These are phyloP conservation scores for Macrobrachium rosenbergii DNA, from an alignment of 1,140 invertebrate genomes.

Conservation along the genomic window DNA sequence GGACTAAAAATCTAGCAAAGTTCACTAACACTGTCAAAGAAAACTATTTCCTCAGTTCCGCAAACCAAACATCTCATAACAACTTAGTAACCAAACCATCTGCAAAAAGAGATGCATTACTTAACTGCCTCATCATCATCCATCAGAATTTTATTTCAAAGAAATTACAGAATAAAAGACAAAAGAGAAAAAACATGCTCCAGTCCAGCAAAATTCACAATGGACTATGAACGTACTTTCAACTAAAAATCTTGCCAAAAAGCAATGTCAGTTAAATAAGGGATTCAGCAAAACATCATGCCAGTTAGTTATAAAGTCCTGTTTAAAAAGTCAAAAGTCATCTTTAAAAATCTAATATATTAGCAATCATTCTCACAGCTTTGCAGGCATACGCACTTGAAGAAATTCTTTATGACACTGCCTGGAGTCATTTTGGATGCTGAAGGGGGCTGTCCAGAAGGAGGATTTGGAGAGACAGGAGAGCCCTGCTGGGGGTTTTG, in stretches of 20 bases:
- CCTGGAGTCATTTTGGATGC: constrained; percentile 84
- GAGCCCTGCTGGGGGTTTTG: too few species aligned
- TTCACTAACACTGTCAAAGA: too few species aligned
- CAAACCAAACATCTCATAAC: too few species aligned
- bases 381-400: constrained; percentile 79
- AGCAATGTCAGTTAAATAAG: not conserved
- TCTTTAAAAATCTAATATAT: not conserved
- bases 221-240: not conserved
- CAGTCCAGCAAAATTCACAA: not conserved
- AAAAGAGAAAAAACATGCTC: not conserved
- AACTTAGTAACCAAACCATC: too few species aligned
- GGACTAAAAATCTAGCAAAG: too few species aligned
- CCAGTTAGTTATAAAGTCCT: constrained; percentile 38
- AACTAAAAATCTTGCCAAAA: constrained; percentile 1
- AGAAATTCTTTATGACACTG: constrained; percentile 94
- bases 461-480: not conserved
- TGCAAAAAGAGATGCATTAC: not conserved
- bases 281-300: constrained; percentile 36
- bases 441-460: constrained; percentile 70
- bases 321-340: constrained; percentile 1
- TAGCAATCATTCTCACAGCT: constrained; percentile 46
- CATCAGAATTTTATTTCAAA: not conserved
- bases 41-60: too few species aligned
- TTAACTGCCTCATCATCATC: too few species aligned
- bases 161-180: not conserved